Percentiles rank a stretch among this genome's conserved stretches.
phyloP scores from a whole-genome alignment of 2,113 vertebrate species.

The Catharus bicknelli region DNA sequence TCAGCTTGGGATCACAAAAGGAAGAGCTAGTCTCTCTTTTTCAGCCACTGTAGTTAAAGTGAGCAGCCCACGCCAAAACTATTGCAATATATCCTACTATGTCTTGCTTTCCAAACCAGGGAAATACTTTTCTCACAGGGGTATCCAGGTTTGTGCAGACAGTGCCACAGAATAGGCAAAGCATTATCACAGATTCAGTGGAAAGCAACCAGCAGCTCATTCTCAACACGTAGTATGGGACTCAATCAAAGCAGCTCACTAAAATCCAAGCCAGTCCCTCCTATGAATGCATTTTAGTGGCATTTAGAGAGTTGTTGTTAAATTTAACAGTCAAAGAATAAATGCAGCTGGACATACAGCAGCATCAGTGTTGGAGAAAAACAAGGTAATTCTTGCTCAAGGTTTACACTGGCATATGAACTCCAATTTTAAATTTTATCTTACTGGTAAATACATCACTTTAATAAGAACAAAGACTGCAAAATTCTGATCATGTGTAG shows the following conservation, averaged over 20 bases:
- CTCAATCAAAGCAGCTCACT: background rate
- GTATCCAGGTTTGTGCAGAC: background rate
- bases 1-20: constrained; percentile 7
- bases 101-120: constrained; percentile 43
- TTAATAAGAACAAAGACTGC: background rate
- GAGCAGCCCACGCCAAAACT: constrained; percentile 58
- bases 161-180: background rate
- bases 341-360: background rate
- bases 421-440: background rate
- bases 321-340: background rate
- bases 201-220: background rate
- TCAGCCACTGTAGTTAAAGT: constrained; percentile 66
- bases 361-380: background rate
- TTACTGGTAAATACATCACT: background rate
- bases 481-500: background rate
- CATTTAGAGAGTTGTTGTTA: background rate
- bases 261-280: background rate
- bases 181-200: background rate
- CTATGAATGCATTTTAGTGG: background rate
- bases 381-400: background rate
- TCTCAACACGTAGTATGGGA: background rate
- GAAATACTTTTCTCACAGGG: constrained; percentile 17
- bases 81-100: background rate
- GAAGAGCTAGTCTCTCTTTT: constrained; percentile 63
- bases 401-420: background rate